phyloP scores from a whole-genome alignment of 2,797 vertebrate genomes.

The Pachyuromys duprasi region DNA sequence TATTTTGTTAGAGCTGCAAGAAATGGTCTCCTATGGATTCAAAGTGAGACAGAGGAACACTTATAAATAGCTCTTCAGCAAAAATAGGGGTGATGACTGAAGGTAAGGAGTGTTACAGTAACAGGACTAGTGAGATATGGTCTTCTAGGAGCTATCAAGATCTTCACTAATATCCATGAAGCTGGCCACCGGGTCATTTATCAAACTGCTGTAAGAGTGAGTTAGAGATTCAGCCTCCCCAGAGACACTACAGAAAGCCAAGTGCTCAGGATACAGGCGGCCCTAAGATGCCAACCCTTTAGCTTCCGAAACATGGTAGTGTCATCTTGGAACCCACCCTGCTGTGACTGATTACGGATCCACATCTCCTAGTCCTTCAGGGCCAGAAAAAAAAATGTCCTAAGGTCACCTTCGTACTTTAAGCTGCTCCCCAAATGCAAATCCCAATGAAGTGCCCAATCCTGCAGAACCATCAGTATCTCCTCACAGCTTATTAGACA shows the following conservation, averaged over 20 bases:
- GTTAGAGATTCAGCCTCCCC: not conserved
- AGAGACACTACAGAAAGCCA: not conserved
- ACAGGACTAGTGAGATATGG: not conserved
- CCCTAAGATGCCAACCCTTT: not conserved
- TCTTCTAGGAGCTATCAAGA: rapidly evolving
- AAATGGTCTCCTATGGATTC: not conserved
- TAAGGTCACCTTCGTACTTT: not conserved
- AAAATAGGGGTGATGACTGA: not conserved
- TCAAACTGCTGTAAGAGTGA: not conserved
- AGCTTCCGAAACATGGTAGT: not conserved
- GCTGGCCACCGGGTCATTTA: not conserved
- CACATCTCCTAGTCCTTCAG: not conserved
- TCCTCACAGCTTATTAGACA: conserved; percentile 1
- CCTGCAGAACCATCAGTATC: not conserved
- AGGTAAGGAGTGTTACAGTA: not conserved
- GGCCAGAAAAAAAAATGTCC: not conserved
- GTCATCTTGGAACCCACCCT: too few species aligned
- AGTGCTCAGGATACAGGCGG: not conserved
- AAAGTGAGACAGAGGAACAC: not conserved
- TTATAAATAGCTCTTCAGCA: not conserved
- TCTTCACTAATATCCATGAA: not conserved
- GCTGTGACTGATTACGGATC: not conserved
- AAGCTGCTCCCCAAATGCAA: not conserved
- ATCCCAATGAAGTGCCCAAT: rapidly evolving
- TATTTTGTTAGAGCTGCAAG: not conserved